Evolutionary conservation across 1,140 invertebrate genomes (phyloP).

Genomic region (Pectinophora gossypiella): DNA sequence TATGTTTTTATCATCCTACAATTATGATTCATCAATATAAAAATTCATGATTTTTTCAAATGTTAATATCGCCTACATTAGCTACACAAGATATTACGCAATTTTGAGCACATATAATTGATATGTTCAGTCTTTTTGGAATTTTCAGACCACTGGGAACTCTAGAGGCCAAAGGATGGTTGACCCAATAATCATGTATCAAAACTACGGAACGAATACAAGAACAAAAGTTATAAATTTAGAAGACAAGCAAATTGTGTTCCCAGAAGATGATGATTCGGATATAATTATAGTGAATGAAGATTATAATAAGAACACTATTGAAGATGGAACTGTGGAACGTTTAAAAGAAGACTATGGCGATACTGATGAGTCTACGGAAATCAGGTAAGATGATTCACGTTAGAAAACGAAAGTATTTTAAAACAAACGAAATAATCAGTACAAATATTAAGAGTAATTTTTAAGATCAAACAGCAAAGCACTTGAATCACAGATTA

Average conservation of each 20-base stretch:
- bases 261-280: slow-evolving; percentile 61
- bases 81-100: too few species aligned
- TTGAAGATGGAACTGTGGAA: slow-evolving; percentile 31
- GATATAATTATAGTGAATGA: slow-evolving; percentile 68
- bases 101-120: slow-evolving; percentile 58
- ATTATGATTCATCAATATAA: too few species aligned
- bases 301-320: slow-evolving; percentile 49
- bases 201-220: slow-evolving; percentile 47
- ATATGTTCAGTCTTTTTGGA: slow-evolving; percentile 81
- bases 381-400: slow-evolving; percentile 23
- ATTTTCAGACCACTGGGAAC: slow-evolving; percentile 81
- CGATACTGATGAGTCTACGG: slow-evolving; percentile 42
- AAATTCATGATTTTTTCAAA: too few species aligned
- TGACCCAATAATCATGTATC: slow-evolving; percentile 55
- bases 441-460: too few species aligned
- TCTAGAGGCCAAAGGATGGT: slow-evolving; percentile 73
- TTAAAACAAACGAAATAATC: too few species aligned
- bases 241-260: slow-evolving; percentile 58
- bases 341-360: slow-evolving; percentile 31
- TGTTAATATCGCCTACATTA: too few species aligned
- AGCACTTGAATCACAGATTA: too few species aligned
- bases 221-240: slow-evolving; percentile 44
- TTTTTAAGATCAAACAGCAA: too few species aligned
- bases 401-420: too few species aligned
- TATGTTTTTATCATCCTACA: too few species aligned